Evolutionary conservation across 2,797 vertebrate genomes (phyloP), one percentile per base, ranked within the genome.

Genomic region (Notolepis coatsorum): DNA sequence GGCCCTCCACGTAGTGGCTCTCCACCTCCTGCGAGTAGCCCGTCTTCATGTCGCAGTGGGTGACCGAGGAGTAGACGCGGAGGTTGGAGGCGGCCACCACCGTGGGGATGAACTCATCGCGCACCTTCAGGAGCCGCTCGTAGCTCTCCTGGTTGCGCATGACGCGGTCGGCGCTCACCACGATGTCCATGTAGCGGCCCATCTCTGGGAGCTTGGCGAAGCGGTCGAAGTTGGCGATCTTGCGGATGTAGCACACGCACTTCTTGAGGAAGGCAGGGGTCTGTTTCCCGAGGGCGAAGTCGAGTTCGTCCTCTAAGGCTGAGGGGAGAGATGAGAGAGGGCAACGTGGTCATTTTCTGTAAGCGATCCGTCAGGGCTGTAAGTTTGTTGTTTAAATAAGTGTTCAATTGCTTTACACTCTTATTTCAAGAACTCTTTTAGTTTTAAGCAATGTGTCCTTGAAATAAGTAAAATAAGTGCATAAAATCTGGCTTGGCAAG

Each of bases 171-270:
- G 83, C 89, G 7, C 89, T 80, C 9, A 93, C 93, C 35, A 96
- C 90, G 6, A 94, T 94, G 54, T 99, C 98, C 94, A 98, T 98
- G 90, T 99, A 99, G 62, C 94, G 95, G 37, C 91, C 87, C 97
- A 99, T 99, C 55, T 97, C 96, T 0, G 97, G 97, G 68, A 97
- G 85, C 83, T 97, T 98, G 81, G 97, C 96, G 0, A 98, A 97
- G 51, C 96, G 96, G 67, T 99, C 98, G 2, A 98, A 98, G 87
- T 99, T 98, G 70, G 97, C 95, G 73, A 99, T 99, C 90, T 98
- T 99, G 69, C 98, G 93, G 68, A 99, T 99, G 86, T 99, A 99
- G 88, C 98, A 99, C 80, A 99, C 98, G 28, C 98, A 99, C 88
- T 99, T 99, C 89, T 96, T 99, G 66, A 99, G 93, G 86, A 99